Evolutionary conservation across 2,113 vertebrate genomes (phyloP), one percentile per base, ranked within the genome.

Genomic region (Archocentrus centrarchus): DNA sequence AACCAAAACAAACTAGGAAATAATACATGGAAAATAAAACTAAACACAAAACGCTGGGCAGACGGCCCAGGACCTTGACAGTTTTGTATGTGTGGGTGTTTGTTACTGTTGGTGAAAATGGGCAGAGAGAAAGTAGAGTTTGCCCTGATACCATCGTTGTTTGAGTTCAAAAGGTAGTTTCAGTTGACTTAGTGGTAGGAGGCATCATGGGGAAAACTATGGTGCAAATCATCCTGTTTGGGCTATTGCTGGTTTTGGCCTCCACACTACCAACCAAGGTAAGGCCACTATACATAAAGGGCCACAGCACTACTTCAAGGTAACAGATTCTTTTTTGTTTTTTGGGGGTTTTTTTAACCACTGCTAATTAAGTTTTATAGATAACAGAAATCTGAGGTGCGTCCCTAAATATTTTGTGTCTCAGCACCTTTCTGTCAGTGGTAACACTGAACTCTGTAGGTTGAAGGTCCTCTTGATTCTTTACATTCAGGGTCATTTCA

Each of bases 221-320:
- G 79, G 10, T 87, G 30, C 79, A 35, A 22, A 6, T 91, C 55
- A 41, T 30, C 39, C 75, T 93, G 32, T 75, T 90, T 47, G 90
- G 85, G 24, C 76, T 93, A 22, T 78, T 93, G 70, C 76, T 94
- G 90, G 75, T 58, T 66, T 87, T 78, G 62, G 85, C 53, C 41
- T 37, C 59, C 53, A 27, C 89, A 15, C 84, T 82, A 47, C 83
- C 90, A 66, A 83, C 60, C n/a, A 92, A 90, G 92, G 94, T 94
- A 91, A 61, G 85, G 1, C 8, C 13, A 78, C 5, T 50, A 20
- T 70, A 77, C 1, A 2, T 24, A 7, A 17, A 6, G 13, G 9
- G 53, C 15, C 59, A 32, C 17, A 57, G 10, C 10, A 9, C 2
- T 6, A 50, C 15, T 70, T 37, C 3, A 39, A 39, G 10, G 9